phyloP scores from a whole-genome alignment of 1,140 invertebrate species.

The Drosophila asahinai region DNA sequence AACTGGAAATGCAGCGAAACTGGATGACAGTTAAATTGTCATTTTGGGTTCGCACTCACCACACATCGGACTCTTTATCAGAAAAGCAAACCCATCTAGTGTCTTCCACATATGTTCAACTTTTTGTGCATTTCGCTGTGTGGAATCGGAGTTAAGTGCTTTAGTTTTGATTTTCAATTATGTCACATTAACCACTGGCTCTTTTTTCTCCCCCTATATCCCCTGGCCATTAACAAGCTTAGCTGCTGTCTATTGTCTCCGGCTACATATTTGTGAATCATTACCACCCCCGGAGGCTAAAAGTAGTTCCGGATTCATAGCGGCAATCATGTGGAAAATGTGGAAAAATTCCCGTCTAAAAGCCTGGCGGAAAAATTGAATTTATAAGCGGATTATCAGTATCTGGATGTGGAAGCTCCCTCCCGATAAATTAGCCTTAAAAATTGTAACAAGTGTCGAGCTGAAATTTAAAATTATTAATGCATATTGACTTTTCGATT shows the following conservation, averaged over 20 bases:
- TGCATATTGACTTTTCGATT: constrained; percentile 65
- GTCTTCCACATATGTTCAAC: constrained; percentile 71
- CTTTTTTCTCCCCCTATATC: constrained; percentile 3
- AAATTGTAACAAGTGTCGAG: constrained; percentile 78
- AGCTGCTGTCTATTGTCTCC: constrained; percentile 50
- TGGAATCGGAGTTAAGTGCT: constrained; percentile 78
- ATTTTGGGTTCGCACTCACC: constrained; percentile 48
- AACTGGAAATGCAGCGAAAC: constrained; percentile 43
- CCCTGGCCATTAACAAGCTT: constrained; percentile 66
- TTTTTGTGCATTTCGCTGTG: constrained; percentile 75
- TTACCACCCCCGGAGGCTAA: constrained; percentile 54
- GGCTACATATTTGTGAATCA: constrained; percentile 52
- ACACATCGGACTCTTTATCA: constrained; percentile 32
- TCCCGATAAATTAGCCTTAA: constrained; percentile 67
- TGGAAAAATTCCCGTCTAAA: constrained; percentile 59
- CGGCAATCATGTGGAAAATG: constrained; percentile 72
- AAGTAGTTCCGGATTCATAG: constrained; percentile 48
- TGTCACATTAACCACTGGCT: constrained; percentile 75
- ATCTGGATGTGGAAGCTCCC: constrained; percentile 23
- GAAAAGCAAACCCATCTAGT: constrained; percentile 1
- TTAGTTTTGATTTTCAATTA: constrained; percentile 85
- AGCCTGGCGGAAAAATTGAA: constrained; percentile 59
- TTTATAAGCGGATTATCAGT: constrained; percentile 74
- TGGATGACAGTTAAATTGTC: constrained; percentile 82
- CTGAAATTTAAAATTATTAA: constrained; percentile 44